Percentiles rank a stretch among this genome's conserved stretches.
Evolutionary conservation across 2,113 vertebrate species (phyloP).

Genomic region (Bothrops jararaca): DNA sequence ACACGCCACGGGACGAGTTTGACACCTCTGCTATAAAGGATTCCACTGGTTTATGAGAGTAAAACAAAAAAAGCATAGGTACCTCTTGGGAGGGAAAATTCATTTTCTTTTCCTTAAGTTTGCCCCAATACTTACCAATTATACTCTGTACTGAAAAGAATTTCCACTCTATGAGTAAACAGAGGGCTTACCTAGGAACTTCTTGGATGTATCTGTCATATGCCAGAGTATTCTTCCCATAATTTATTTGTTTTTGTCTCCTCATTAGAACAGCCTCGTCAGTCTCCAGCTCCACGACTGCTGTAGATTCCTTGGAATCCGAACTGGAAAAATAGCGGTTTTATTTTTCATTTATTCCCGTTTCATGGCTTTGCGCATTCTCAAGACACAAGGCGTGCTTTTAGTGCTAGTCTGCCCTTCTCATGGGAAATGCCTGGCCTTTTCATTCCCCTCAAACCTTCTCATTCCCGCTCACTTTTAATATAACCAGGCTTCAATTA

Average conservation of each 20-base stretch:
- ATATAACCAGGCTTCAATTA: not conserved
- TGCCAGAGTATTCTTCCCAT: conserved; percentile 93
- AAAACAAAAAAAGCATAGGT: not conserved
- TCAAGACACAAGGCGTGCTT: not conserved
- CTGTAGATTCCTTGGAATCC: conserved; percentile 83
- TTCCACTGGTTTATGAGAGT: not conserved
- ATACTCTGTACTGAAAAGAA: not conserved
- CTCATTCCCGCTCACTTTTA: not conserved
- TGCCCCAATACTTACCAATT: not conserved
- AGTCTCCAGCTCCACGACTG: conserved; percentile 80
- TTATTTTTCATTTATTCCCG: not conserved
- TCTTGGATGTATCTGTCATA: conserved; percentile 91
- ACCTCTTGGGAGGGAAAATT: not conserved
- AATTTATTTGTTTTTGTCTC: conserved; percentile 96
- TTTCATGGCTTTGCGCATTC: not conserved
- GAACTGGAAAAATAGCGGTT: conserved; percentile 71
- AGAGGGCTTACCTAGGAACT: conserved; percentile 82
- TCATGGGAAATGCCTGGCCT: not conserved
- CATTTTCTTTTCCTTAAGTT: not conserved
- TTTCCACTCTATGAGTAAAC: too few relatives aligned
- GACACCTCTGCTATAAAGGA: not conserved
- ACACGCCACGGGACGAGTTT: too few relatives aligned
- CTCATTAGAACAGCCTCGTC: conserved; percentile 87
- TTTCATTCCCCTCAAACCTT: not conserved
- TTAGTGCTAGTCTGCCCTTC: not conserved